These are phyloP conservation scores for Pimephales promelas DNA, from an alignment of 2,113 vertebrate genomes.

Conservation along the genomic window DNA sequence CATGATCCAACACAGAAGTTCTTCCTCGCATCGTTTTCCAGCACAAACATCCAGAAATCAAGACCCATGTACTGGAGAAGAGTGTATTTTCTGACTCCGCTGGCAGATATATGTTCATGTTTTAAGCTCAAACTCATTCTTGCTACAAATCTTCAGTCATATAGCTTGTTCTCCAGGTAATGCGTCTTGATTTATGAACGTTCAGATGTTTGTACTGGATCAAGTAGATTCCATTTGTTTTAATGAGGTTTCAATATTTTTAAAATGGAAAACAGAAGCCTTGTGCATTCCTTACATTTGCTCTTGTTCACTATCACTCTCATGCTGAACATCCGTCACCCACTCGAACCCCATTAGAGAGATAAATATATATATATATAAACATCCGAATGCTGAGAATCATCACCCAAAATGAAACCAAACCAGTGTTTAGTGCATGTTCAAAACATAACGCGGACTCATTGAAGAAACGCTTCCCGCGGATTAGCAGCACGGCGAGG, in stretches of 20 bases:
- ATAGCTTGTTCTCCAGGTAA: no score
- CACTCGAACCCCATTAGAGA: not conserved
- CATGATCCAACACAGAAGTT: not conserved
- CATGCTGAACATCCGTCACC: slow-evolving; percentile 2
- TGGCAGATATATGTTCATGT: no score
- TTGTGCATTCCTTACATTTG: slow-evolving; percentile 23
- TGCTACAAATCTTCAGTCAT: no score
- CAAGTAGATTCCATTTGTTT: not conserved
- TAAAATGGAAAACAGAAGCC: not conserved
- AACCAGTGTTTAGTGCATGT: slow-evolving; percentile 38
- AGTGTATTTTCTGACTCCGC: no score
- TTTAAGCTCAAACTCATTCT: no score
- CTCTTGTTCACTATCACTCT: slow-evolving; percentile 22
- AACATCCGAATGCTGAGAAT: not conserved
- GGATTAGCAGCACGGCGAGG: slow-evolving; percentile 85
- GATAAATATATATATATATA: not conserved
- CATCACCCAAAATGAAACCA: slow-evolving; percentile 9
- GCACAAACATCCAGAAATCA: no score
- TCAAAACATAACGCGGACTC: slow-evolving; percentile 3
- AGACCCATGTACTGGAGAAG: no score
- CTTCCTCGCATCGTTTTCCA: no score
- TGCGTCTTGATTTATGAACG: no score
- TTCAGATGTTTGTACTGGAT: no score
- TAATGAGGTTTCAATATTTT: not conserved
- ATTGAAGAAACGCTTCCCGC: not conserved